Conservation (phyloP, 2,797 vertebrate genomes). For the Cossypha dichroa region DNA sequence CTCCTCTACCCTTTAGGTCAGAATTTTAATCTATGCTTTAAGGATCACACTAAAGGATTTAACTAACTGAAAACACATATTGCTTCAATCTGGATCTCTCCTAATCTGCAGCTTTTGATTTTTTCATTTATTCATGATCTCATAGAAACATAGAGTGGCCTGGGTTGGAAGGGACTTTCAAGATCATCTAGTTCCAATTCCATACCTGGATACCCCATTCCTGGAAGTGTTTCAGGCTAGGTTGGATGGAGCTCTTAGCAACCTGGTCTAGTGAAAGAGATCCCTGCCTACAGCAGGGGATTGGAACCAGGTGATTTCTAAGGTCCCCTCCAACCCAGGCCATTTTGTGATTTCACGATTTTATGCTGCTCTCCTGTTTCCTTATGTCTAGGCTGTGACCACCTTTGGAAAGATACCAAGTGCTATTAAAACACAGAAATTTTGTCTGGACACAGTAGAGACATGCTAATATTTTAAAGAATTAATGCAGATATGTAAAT, state of each 20-base stretch:
- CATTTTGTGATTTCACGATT: not conserved
- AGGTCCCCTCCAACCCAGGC: not conserved
- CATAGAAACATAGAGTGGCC: not conserved
- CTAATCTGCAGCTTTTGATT: not conserved
- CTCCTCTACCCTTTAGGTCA: not conserved
- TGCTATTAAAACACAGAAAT: not conserved
- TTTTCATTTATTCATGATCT: not conserved
- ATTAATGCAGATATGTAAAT: not conserved
- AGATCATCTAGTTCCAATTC: not conserved
- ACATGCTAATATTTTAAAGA: not conserved
- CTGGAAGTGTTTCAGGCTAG: not conserved
- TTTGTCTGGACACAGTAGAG: not conserved
- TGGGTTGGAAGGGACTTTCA: not conserved
- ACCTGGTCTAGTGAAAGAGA: not conserved
- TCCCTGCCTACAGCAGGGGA: not conserved
- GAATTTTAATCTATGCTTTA: not conserved
- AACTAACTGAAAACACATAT: not conserved
- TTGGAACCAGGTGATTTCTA: not conserved
- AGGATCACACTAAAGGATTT: not conserved
- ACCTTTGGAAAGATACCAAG: not conserved
- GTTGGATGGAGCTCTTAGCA: not conserved
- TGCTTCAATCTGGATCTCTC: not conserved
- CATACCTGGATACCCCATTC: not conserved
- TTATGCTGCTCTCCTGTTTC: not conserved
- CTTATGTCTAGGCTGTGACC: accelerated